These are phyloP conservation scores for Triops cancriformis DNA, from an alignment of 1,140 invertebrate genomes.

Conservation along the genomic window DNA sequence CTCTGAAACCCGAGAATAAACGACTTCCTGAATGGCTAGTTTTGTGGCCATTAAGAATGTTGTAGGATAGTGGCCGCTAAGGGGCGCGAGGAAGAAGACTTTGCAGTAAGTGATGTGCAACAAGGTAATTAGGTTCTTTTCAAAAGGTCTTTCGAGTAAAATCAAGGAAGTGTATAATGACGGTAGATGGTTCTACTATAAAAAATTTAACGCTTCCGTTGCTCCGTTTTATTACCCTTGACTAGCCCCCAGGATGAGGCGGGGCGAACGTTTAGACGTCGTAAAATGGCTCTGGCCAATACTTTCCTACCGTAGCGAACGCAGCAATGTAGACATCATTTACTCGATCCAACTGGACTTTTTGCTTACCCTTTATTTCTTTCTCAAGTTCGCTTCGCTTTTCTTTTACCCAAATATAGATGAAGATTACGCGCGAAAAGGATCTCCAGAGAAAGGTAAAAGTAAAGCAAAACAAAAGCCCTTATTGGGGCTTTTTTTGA, in stretches of 20 bases:
- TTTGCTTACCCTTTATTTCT: too few species aligned
- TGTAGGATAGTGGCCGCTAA: not conserved
- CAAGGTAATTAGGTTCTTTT: not conserved
- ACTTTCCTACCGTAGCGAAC: too few species aligned
- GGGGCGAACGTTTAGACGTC: too few species aligned
- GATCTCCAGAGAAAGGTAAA: too few species aligned
- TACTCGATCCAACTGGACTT: too few species aligned
- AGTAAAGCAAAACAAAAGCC: too few species aligned
- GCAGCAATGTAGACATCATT: too few species aligned
- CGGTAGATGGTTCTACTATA: not conserved
- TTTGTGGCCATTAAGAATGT: not conserved
- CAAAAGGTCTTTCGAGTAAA: not conserved
- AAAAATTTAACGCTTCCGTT: not conserved
- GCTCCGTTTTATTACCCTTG: not conserved
- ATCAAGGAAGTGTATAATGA: slow-evolving; percentile 11
- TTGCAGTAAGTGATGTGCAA: not conserved
- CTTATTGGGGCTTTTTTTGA: too few species aligned
- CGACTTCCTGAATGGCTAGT: slow-evolving; percentile 1
- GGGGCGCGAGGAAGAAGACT: not conserved
- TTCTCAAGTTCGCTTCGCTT: too few species aligned
- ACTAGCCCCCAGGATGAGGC: not conserved
- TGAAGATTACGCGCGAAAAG: too few species aligned
- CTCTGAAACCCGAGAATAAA: not conserved
- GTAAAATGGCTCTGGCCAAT: too few species aligned
- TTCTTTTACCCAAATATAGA: too few species aligned